phyloP scores from a whole-genome alignment of 2,113 vertebrate species.

The Hemibagrus wyckioides region DNA sequence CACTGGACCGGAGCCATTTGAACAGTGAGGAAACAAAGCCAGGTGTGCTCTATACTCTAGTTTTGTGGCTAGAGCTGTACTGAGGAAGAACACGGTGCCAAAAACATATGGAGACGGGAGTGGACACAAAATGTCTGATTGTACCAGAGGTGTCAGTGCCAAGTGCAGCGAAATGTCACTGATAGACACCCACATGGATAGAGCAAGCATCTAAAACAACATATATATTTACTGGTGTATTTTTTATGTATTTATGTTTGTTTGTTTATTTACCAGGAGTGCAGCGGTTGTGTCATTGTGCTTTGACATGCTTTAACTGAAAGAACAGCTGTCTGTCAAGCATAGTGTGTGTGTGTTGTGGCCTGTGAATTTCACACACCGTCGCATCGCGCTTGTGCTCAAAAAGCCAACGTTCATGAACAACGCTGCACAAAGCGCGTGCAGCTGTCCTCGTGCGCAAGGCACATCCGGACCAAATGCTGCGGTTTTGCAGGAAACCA shows the following conservation, averaged over 20 bases:
- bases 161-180: neutral
- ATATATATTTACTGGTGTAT: neutral
- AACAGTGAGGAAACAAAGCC: constrained; percentile 4
- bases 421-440: neutral
- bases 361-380: neutral
- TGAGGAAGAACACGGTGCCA: neutral
- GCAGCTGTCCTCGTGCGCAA: constrained; percentile 45
- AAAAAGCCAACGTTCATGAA: neutral
- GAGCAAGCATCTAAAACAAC: neutral
- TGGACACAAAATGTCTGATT: constrained; percentile 41
- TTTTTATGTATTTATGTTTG: neutral
- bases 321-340: too few species aligned
- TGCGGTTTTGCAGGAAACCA: constrained; percentile 43
- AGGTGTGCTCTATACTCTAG: constrained; percentile 5
- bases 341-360: neutral
- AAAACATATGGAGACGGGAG: constrained; percentile 20
- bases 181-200: neutral
- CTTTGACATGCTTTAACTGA: constrained; percentile 19
- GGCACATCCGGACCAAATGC: constrained; percentile 35
- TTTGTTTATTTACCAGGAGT: neutral
- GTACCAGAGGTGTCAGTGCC: constrained; percentile 3
- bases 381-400: neutral
- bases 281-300: neutral
- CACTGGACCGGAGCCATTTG: constrained; percentile 8
- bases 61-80: constrained; percentile 1